Base-by-base conservation (phyloP, 2,113 vertebrate genomes). In the Eptatretus burgeri region DNA sequence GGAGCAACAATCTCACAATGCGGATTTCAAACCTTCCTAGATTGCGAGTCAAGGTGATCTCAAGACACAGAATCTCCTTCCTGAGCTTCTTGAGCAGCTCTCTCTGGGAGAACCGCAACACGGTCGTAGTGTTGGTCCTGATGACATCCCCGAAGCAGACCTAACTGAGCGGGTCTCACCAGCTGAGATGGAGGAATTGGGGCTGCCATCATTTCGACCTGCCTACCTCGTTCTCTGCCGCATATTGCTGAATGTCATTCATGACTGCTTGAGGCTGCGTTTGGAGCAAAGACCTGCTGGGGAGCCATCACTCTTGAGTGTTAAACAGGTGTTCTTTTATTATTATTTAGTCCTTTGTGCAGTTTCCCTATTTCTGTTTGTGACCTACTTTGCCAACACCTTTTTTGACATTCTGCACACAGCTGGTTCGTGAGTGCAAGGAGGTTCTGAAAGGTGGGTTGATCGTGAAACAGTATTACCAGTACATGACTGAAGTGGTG, bases 391-490 rank as follows among this genome's bases (percentile, higher is more conserved):
- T 41, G 27, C 27, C 27, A 41, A 41, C 27, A 41, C 27, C 27
- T 20, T 66, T 64, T 73, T 68, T 74, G 17, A 67, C 65, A 73
- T 41, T 41, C 27, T 41, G 27, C 27, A 41, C 77, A 71, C 75
- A 98, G 89, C 76, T 98, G 74, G 91, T 91, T 68, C 79, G 89
- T 11, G 91, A 98, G 72, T 98, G 91, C 70, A 95, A 91, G 67
- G 91, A 98, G 71, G 84, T 98, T 64, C 76, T 95, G 63, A 95
- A 93, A 71, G 91, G 91, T 1, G 91, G 91, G 11, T 81, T 98
- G 5, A 71, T 98, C 66, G 95, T 98, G 89, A 98, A 95, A 75
- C 89, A 89, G 77, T 95, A 98, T 74, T 93, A 98, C 73, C 91
- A 93, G 75, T 93, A 85, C 71, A 93, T 95, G 91, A 77, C 94